Evolutionary conservation across 2,888 invertebrate species (phyloP).

Genomic region (Laothoe populi): DNA sequence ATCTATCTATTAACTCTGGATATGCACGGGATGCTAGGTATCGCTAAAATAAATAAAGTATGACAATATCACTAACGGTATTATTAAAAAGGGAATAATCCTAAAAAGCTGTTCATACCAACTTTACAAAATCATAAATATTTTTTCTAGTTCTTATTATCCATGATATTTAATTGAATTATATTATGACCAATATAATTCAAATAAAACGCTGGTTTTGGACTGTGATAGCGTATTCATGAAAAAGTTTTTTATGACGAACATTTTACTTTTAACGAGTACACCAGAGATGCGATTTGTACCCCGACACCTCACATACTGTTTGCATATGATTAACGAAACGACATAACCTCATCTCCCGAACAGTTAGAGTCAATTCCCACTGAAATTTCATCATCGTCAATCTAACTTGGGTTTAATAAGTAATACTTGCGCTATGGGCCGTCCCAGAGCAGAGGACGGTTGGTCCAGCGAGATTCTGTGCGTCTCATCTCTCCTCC

Average conservation of each 20-base stretch:
- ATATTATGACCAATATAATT: too few relatives aligned
- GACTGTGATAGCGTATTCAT: not conserved
- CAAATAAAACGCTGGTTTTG: too few relatives aligned
- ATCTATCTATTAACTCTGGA: too few relatives aligned
- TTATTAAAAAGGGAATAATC: too few relatives aligned
- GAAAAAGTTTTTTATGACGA: not conserved
- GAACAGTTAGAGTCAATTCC: constrained; percentile 80
- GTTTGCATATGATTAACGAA: constrained; percentile 69
- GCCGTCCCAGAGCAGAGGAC: constrained; percentile 69
- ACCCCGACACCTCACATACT: constrained; percentile 43
- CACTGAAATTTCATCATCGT: constrained; percentile 84
- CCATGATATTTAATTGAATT: too few relatives aligned
- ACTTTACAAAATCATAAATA: too few relatives aligned
- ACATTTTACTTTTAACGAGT: constrained; percentile 37
- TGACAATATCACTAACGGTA: too few relatives aligned
- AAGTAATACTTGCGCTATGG: constrained; percentile 76
- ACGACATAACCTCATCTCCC: constrained; percentile 74
- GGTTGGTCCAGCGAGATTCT: constrained; percentile 73
- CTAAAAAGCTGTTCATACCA: too few relatives aligned
- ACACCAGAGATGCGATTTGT: constrained; percentile 44
- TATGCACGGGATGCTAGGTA: too few relatives aligned
- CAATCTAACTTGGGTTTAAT: constrained; percentile 79
- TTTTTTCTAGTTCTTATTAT: too few relatives aligned
- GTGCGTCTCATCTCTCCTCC: constrained; percentile 69
- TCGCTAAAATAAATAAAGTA: too few relatives aligned